These are phyloP conservation scores for Neomorphus geoffroyi DNA, from an alignment of 2,797 vertebrate genomes.

Conservation along the genomic window DNA sequence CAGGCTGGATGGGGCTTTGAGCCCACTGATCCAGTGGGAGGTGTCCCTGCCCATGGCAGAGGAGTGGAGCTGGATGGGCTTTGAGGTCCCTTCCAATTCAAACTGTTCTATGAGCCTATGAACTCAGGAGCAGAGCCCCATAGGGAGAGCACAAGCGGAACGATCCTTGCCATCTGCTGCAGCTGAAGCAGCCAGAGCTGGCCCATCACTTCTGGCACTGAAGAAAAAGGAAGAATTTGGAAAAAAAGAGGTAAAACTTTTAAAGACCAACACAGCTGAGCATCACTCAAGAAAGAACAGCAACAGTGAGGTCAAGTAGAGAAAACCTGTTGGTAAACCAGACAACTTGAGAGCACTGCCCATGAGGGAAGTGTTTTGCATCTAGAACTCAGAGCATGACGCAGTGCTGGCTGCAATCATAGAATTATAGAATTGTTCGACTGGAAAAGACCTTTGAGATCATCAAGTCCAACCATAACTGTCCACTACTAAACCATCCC, in stretches of 20 bases:
- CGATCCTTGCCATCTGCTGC: too few species aligned
- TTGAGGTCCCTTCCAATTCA: too few species aligned
- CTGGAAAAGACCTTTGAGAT: too few species aligned
- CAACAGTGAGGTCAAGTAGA: neutral
- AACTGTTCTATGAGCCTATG: too few species aligned
- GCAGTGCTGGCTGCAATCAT: too few species aligned
- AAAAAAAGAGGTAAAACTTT: neutral
- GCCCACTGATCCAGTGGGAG: too few species aligned
- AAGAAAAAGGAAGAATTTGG: neutral
- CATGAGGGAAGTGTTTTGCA: neutral
- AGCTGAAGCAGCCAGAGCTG: neutral
- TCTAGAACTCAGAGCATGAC: neutral
- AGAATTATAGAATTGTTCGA: too few species aligned
- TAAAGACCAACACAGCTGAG: neutral
- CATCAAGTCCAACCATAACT: too few species aligned
- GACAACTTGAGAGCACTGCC: neutral
- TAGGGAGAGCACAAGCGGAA: neutral
- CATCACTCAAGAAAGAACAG: neutral
- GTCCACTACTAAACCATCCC: too few species aligned
- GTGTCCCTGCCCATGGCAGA: too few species aligned
- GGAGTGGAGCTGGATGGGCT: too few species aligned
- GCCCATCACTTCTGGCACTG: neutral
- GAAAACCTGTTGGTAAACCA: accelerated
- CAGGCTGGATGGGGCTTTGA: too few species aligned
- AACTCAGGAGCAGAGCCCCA: neutral